Base-by-base conservation (phyloP, 2,797 vertebrate species). In the Staurois parvus region DNA sequence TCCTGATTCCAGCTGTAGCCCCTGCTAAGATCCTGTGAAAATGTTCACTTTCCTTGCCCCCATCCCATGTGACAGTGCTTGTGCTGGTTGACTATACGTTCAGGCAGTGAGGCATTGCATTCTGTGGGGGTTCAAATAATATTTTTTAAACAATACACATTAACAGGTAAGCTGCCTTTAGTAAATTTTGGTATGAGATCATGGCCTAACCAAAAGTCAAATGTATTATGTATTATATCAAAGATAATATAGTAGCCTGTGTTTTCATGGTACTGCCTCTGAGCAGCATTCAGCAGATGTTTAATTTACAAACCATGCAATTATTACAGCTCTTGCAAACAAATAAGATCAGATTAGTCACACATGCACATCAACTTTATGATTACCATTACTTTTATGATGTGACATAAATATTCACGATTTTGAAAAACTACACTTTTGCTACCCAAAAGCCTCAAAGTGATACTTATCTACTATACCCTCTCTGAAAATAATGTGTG, bases 301-400 rank as follows among this genome's bases (percentile, higher is more conserved):
- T 94, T 95, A 92, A 95, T 95, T 96, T 95, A 94, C 92, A 94
- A 94, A 93, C 75, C 89, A 94, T 92, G 91, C 93, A 92, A 92
- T 95, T 93, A 92, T 89, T 76, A 90, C 89, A 93, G 93, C 94
- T 94, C 93, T 94, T 93, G 91, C 91, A 93, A 94, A 95, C 93
- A 95, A 95, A 96, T 94, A 94, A 92, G 94, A 92, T 90, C 89
- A 95, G 91, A 96, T 95, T 95, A 96, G 92, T 95, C 94, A 94
- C 95, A 95, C 45, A 88, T 88, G 94, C 91, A 79, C 92, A 95
- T 95, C 93, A 94, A 92, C 93, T 94, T 94, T 94, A 95, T 94
- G 93, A 92, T 95, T 94, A 94, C 95, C 92, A 91, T 93, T 93
- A 93, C 91, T 94, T 95, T 94, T 94, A 95, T 93, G 91, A 90